phyloP scores from a whole-genome alignment of 2,797 vertebrate species.

The Poeciliopsis gracilis region DNA sequence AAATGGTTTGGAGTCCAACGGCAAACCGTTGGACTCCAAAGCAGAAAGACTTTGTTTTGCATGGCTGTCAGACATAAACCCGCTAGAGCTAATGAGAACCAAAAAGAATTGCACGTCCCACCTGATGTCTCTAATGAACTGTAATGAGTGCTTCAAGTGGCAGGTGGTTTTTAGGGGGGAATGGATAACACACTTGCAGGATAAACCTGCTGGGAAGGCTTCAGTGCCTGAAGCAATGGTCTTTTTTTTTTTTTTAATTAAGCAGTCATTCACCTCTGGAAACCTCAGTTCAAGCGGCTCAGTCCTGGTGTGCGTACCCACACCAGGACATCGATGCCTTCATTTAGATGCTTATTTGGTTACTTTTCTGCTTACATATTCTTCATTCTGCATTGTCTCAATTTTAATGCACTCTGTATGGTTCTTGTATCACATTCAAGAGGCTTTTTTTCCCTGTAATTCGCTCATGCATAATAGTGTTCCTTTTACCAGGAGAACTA shows the following conservation, averaged over 20 bases:
- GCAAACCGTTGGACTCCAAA: no score
- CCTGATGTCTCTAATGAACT: conserved; percentile 37
- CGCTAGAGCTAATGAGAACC: conserved; percentile 12
- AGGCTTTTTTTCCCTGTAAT: not conserved
- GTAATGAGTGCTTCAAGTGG: conserved; percentile 28
- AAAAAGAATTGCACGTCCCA: not conserved
- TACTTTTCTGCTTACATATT: conserved; percentile 11
- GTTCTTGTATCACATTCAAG: not conserved
- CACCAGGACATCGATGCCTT: conserved; percentile 16
- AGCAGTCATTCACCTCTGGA: conserved; percentile 60
- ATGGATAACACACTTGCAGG: conserved; percentile 29
- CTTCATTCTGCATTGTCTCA: conserved; percentile 10
- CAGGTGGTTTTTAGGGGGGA: conserved; percentile 24
- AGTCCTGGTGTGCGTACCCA: conserved; percentile 11
- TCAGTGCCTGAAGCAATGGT: conserved; percentile 29
- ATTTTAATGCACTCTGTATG: conserved; percentile 2
- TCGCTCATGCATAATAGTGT: not conserved
- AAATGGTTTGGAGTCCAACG: not conserved
- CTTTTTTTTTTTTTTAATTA: conserved; percentile 58
- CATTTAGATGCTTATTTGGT: conserved; percentile 13
- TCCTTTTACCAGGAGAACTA: not conserved
- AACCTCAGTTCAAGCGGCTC: conserved; percentile 45
- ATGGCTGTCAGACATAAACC: conserved; percentile 31
- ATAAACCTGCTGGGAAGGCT: conserved; percentile 49
- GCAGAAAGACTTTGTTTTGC: conserved; percentile 12